These are phyloP conservation scores for Drosophila neotestacea DNA, from an alignment of 2,888 invertebrate species.

Conservation along the genomic window DNA sequence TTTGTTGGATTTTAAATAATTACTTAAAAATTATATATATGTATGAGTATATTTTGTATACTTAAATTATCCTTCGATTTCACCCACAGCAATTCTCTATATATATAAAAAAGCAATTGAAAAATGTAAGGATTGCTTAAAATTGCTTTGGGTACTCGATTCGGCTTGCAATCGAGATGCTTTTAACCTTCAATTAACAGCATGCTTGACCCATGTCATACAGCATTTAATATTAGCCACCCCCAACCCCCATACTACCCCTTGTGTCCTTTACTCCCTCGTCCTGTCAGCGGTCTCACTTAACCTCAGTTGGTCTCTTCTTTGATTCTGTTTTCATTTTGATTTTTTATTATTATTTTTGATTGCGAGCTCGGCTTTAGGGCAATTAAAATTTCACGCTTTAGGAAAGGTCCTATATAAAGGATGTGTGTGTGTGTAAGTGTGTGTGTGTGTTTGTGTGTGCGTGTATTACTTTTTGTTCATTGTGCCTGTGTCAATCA, in stretches of 20 bases:
- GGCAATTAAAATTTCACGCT: constrained; percentile 79
- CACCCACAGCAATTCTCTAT: background rate
- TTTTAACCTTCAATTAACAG: constrained; percentile 46
- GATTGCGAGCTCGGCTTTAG: constrained; percentile 52
- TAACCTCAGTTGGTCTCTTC: constrained; percentile 37
- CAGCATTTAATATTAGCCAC: constrained; percentile 31
- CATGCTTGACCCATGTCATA: constrained; percentile 49
- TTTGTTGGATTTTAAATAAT: no score
- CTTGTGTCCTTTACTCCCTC: background rate
- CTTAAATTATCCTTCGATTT: background rate
- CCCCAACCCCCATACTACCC: background rate
- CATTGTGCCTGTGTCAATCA: constrained; percentile 54
- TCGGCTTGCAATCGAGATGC: constrained; percentile 39
- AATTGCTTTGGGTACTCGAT: constrained; percentile 9
- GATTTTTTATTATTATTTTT: constrained; percentile 38
- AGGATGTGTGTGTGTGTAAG: constrained; percentile 9
- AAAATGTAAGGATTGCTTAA: background rate
- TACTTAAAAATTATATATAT: no score
- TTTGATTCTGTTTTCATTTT: constrained; percentile 19
- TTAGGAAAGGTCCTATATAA: constrained; percentile 39
- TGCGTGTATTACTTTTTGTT: constrained; percentile 23
- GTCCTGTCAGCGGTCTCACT: constrained; percentile 13
- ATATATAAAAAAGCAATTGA: no score
- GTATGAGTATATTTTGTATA: no score
- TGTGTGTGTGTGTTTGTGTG: constrained; percentile 15